A percentile compares a stretch with the other conserved stretches of the same genome.
phyloP scores from a whole-genome alignment of 1,140 invertebrate species.

The Apis dorsata region DNA sequence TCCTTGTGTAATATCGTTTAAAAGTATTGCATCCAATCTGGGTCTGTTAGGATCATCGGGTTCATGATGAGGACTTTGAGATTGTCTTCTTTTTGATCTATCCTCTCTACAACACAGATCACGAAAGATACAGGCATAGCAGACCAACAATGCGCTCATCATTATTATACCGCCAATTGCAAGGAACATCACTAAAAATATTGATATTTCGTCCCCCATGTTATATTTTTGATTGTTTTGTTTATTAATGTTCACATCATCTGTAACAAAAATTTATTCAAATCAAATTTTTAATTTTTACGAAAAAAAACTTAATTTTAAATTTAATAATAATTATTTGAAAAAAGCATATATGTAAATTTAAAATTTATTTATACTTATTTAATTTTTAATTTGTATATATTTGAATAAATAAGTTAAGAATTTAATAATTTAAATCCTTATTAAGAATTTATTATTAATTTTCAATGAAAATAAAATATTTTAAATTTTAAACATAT shows the following conservation, averaged over 20 bases:
- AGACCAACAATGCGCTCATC: conserved; percentile 66
- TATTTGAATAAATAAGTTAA: too few species aligned
- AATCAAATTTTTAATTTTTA: not conserved
- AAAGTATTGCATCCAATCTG: conserved; percentile 59
- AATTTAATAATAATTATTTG: too few species aligned
- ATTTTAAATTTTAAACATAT: not conserved
- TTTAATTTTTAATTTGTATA: too few species aligned
- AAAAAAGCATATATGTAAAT: too few species aligned
- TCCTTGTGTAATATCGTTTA: conserved; percentile 71
- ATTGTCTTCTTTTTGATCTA: conserved; percentile 58
- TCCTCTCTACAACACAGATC: conserved; percentile 68
- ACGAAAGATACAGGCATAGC: conserved; percentile 71
- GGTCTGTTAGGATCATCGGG: conserved; percentile 47
- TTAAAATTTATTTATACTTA: too few species aligned
- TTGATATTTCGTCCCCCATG: conserved; percentile 68
- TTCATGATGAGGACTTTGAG: conserved; percentile 49
- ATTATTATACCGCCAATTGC: conserved; percentile 67
- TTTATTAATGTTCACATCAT: conserved; percentile 14
- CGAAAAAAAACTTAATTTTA: too few species aligned
- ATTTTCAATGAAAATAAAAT: not conserved
- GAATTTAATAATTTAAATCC: too few species aligned
- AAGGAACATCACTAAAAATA: conserved; percentile 68
- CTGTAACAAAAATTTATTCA: conserved; percentile 41
- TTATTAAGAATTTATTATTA: not conserved
- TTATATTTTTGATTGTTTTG: conserved; percentile 4